Conservation (phyloP, 2,113 vertebrate species). For the Sander lucioperca region DNA sequence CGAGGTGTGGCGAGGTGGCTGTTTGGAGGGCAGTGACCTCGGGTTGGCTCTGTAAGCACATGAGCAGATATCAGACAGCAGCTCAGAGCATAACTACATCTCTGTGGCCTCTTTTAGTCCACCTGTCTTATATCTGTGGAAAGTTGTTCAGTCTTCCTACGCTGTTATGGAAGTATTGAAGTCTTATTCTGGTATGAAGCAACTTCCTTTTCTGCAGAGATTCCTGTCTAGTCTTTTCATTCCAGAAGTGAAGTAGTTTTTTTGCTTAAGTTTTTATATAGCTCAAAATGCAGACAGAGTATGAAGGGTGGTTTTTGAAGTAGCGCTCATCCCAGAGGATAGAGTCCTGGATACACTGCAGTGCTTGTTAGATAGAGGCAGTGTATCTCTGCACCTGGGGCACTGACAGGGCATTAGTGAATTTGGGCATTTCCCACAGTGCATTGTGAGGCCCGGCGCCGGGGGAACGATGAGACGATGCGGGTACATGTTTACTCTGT, state of each 20-base stretch:
- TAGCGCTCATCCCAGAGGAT: conserved; percentile 32
- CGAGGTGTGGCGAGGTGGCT: conserved; percentile 64
- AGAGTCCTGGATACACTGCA: conserved; percentile 25
- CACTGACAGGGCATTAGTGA: conserved; percentile 46
- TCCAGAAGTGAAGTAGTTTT: conserved; percentile 36
- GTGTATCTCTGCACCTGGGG: conserved; percentile 54
- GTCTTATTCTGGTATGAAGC: conserved; percentile 38
- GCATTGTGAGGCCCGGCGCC: conserved; percentile 39
- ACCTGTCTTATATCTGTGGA: conserved; percentile 32
- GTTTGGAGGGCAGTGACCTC: conserved; percentile 42
- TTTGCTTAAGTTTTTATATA: conserved; percentile 42
- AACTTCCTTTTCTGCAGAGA: conserved; percentile 35
- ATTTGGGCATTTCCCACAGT: conserved; percentile 62
- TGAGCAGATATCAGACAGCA: conserved; percentile 33
- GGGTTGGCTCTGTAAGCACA: conserved; percentile 35
- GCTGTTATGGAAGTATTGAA: conserved; percentile 22
- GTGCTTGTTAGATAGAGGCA: conserved; percentile 29
- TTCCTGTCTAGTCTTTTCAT: conserved; percentile 21
- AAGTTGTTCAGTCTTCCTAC: conserved; percentile 14
- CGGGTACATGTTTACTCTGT: conserved; percentile 57
- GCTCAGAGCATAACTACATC: conserved; percentile 22
- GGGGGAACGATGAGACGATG: conserved; percentile 32
- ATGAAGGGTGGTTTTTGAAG: conserved; percentile 51
- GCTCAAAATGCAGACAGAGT: conserved; percentile 42
- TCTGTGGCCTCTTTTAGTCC: conserved; percentile 32